Conservation (phyloP, 2,888 invertebrate species). For the Galeopsomyia nigrocyanea region DNA sequence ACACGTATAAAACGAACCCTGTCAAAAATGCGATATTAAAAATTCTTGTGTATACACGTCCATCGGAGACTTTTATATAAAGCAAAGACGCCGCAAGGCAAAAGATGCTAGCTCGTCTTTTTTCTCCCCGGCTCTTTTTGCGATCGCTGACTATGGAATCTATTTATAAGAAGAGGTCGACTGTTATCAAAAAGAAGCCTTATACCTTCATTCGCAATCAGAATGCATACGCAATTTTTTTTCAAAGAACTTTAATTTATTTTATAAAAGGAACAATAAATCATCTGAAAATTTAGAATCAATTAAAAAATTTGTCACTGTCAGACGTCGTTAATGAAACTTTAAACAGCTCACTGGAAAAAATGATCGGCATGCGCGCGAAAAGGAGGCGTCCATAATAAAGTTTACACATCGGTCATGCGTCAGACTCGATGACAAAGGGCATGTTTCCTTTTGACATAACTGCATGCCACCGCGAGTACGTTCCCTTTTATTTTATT, state of each 20-base stretch:
- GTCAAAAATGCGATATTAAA: constrained; percentile 8
- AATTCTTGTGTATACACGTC: constrained; percentile 6
- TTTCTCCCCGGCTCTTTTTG: background rate
- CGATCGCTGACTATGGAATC: constrained; percentile 14
- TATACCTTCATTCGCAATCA: background rate
- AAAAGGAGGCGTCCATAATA: constrained; percentile 7
- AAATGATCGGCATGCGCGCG: background rate
- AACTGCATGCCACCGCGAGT: background rate
- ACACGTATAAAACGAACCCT: too few species aligned
- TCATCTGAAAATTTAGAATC: too few species aligned
- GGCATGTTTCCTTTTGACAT: background rate
- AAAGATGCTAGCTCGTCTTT: too few species aligned
- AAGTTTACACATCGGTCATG: background rate
- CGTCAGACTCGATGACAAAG: constrained; percentile 31
- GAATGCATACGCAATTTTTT: too few species aligned
- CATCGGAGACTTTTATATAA: background rate
- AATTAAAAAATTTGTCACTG: too few species aligned
- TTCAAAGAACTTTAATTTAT: too few species aligned
- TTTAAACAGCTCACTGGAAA: background rate
- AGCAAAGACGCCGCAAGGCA: too few species aligned
- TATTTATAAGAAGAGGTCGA: constrained; percentile 28
- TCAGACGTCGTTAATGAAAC: too few species aligned
- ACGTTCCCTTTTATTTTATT: constrained; percentile 2
- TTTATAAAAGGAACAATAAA: too few species aligned
- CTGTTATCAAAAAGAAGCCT: constrained; percentile 38